phyloP scores from a whole-genome alignment of 2,888 invertebrate genomes.

The Coenonympha arcania region DNA sequence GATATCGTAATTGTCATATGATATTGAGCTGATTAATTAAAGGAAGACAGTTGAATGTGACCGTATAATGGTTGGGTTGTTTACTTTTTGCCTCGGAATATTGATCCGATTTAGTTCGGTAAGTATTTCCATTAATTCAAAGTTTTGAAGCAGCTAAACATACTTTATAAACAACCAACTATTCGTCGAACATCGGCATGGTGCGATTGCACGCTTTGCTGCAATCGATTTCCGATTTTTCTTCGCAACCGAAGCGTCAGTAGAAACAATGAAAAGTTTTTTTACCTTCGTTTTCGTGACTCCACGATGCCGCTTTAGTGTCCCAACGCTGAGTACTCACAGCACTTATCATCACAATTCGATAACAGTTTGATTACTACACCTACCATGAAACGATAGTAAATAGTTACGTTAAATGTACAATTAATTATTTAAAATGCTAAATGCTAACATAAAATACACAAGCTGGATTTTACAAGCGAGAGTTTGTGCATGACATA shows the following conservation, averaged over 20 bases:
- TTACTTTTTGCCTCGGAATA: conserved; percentile 3
- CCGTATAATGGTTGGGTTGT: background rate
- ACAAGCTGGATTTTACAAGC: conserved; percentile 62
- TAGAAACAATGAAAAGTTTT: conserved; percentile 62
- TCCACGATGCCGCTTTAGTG: conserved; percentile 75
- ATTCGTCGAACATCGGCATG: too few species aligned
- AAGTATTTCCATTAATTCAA: too few species aligned
- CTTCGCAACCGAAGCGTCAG: conserved; percentile 43
- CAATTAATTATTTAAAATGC: too few species aligned
- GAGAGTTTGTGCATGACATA: conserved; percentile 66
- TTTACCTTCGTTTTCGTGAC: conserved; percentile 76
- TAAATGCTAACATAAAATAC: conserved; percentile 55
- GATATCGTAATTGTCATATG: too few species aligned
- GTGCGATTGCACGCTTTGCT: conserved; percentile 1
- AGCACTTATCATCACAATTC: conserved; percentile 74
- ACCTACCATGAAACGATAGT: conserved; percentile 59
- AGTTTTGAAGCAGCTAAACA: too few species aligned
- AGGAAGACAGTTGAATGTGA: too few species aligned
- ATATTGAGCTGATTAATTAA: too few species aligned
- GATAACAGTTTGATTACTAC: conserved; percentile 52
- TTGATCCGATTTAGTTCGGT: background rate
- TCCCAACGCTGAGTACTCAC: conserved; percentile 71
- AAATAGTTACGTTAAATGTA: conserved; percentile 45
- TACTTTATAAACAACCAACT: too few species aligned
- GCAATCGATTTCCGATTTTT: conserved; percentile 48